Conservation (phyloP, 1,140 invertebrate species). For the Aricia agestis region DNA sequence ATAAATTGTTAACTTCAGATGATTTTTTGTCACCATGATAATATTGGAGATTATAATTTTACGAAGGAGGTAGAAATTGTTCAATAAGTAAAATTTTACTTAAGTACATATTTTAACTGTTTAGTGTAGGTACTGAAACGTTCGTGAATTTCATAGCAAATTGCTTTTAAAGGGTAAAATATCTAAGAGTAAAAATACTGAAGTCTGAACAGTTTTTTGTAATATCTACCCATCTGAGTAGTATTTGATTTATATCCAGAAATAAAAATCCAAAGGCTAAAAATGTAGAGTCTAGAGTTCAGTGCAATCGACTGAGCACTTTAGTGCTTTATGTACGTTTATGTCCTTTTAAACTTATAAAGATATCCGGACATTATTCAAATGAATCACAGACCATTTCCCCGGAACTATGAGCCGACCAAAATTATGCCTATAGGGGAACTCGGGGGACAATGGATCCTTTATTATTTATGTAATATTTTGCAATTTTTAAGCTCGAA, state of each 20-base stretch:
- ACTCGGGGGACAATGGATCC: constrained; percentile 39
- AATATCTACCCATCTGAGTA: no score
- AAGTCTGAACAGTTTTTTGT: no score
- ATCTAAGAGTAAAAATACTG: no score
- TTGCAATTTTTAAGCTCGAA: constrained; percentile 72
- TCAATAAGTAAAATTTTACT: no score
- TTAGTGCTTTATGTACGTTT: not conserved
- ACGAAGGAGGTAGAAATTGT: no score
- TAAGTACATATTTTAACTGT: no score
- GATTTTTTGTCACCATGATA: no score
- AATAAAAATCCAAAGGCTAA: not conserved
- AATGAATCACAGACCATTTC: constrained; percentile 55
- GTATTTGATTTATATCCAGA: not conserved
- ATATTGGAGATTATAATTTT: no score
- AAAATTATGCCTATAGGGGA: constrained; percentile 59
- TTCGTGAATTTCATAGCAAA: no score
- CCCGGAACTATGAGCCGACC: constrained; percentile 58
- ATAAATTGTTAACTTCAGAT: not conserved
- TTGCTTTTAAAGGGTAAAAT: no score
- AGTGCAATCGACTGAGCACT: not conserved
- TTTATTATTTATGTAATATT: constrained; percentile 72
- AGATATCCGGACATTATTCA: constrained; percentile 7
- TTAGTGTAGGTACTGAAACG: no score
- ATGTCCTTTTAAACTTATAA: not conserved
- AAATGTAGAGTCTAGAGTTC: not conserved